Evolutionary conservation across 1,140 invertebrate genomes (phyloP).

Genomic region (Neotoxoptera formosana): DNA sequence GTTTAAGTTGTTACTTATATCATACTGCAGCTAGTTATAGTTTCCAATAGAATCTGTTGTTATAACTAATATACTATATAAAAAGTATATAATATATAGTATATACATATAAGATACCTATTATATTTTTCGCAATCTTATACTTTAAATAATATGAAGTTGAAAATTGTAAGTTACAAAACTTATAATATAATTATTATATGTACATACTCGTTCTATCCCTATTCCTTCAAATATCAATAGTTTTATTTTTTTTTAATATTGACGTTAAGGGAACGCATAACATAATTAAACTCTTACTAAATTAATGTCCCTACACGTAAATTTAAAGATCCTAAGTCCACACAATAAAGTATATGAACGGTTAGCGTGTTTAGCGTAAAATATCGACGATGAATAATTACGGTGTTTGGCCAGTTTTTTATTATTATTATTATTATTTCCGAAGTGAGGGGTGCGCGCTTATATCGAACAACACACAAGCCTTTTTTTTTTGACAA

Average conservation of each 20-base stretch:
- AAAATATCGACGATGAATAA: slow-evolving; percentile 57
- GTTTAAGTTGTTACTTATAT: not conserved
- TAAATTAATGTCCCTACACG: slow-evolving; percentile 55
- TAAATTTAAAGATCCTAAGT: slow-evolving; percentile 52
- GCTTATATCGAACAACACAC: slow-evolving; percentile 48
- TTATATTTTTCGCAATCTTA: not conserved
- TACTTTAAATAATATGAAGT: not conserved
- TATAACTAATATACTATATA: not conserved
- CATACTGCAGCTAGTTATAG: not conserved
- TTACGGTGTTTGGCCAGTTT: slow-evolving; percentile 50
- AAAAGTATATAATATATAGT: not conserved
- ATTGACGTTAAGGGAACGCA: slow-evolving; percentile 31
- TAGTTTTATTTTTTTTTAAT: slow-evolving; percentile 20
- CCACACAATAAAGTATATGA: slow-evolving; percentile 45
- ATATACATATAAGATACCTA: not conserved
- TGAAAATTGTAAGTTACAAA: not conserved
- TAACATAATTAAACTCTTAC: slow-evolving; percentile 55
- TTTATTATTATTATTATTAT: slow-evolving; percentile 48
- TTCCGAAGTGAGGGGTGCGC: slow-evolving; percentile 41
- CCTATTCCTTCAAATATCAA: not conserved
- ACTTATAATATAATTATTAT: not conserved
- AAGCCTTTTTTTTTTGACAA: slow-evolving; percentile 54
- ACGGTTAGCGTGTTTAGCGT: slow-evolving; percentile 32
- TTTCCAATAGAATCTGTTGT: not conserved
- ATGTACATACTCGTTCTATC: not conserved